Evolutionary conservation across 2,888 invertebrate genomes (phyloP), one percentile per base, ranked within the genome.

Genomic region (Tachina lurida): DNA sequence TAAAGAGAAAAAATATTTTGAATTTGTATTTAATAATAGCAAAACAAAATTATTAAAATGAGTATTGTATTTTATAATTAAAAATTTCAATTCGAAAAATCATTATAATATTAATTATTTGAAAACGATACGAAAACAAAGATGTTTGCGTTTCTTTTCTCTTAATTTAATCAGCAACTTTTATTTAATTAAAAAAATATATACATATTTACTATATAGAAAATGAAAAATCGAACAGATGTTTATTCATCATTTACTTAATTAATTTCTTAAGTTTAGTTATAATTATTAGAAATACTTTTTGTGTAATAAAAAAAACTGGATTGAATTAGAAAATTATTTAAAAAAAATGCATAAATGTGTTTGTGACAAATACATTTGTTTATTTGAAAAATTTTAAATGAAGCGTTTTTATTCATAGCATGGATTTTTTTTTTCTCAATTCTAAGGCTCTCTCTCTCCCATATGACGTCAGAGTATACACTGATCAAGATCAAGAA

Each of bases 181-280:
- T 71, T n/a, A n/a, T 47, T 58, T 43, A 31, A 39, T 60, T 13
- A 8, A 47, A 22, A 8, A 45, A 63, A 19, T 12, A 2, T 17
- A 10, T n/a, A 62, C 3, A n/a, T 4, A 31, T n/a, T n/a, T n/a
- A n/a, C n/a, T 54, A 58, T 41, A 31, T 12, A n/a, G 2, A 47
- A 52, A 79, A 47, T n/a, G 22, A 43, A 58, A 74, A 56, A 17
- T 71, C n/a, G 17, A 71, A 49, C 54, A 56, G 19, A 49, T 17
- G 10, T 43, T 63, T 62, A 56, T 70, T 41, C 15, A 76, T 31
- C 19, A 78, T 79, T 86, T 86, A 86, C 86, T 86, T 86, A 86
- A 86, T 79, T 83, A 83, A 4, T 65, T 75, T 58, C 62, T 77
- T 86, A 86, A 76, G 65, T 75, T 78, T 77, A 83, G 39, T 49